Evolutionary conservation across 2,888 invertebrate genomes (phyloP).

Genomic region (Ptilodon capucinus): DNA sequence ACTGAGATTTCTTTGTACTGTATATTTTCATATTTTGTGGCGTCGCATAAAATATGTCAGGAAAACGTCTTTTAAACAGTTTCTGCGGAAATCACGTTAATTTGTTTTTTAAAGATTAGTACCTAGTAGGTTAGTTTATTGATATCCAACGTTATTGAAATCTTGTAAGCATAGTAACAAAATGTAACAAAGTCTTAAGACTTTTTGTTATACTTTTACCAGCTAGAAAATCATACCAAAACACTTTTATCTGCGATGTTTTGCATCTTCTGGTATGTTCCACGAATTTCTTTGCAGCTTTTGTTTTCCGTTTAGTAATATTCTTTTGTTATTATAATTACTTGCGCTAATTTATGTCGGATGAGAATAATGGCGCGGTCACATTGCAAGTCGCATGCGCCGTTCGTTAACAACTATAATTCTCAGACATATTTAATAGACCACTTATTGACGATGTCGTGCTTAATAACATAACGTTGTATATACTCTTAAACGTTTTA

Average conservation of each 20-base stretch:
- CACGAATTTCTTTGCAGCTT: not conserved
- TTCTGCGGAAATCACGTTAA: not conserved
- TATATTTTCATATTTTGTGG: conserved; percentile 3
- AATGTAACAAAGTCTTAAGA: too few relatives aligned
- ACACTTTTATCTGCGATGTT: not conserved
- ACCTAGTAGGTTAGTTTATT: too few relatives aligned
- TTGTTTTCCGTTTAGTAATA: conserved; percentile 4
- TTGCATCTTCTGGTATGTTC: not conserved
- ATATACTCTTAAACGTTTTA: not conserved
- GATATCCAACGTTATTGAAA: too few relatives aligned
- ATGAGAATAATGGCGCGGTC: conserved; percentile 31
- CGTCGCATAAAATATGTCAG: conserved; percentile 1
- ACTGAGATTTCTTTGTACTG: conserved; percentile 1
- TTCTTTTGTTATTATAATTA: conserved; percentile 26
- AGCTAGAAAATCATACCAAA: too few relatives aligned
- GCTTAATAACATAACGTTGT: conserved; percentile 20
- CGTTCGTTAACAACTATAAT: conserved; percentile 32
- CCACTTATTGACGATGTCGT: conserved; percentile 28
- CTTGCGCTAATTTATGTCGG: conserved; percentile 25
- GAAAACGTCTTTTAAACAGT: not conserved
- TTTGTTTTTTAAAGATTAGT: too few relatives aligned
- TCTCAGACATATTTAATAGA: conserved; percentile 37
- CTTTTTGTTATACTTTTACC: too few relatives aligned
- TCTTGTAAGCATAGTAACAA: too few relatives aligned
- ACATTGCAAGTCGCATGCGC: conserved; percentile 45